A percentile compares a stretch with the other conserved stretches of the same genome.
These are phyloP conservation scores for Poecilia gillii DNA, from an alignment of 2,797 vertebrate genomes.

Conservation along the genomic window DNA sequence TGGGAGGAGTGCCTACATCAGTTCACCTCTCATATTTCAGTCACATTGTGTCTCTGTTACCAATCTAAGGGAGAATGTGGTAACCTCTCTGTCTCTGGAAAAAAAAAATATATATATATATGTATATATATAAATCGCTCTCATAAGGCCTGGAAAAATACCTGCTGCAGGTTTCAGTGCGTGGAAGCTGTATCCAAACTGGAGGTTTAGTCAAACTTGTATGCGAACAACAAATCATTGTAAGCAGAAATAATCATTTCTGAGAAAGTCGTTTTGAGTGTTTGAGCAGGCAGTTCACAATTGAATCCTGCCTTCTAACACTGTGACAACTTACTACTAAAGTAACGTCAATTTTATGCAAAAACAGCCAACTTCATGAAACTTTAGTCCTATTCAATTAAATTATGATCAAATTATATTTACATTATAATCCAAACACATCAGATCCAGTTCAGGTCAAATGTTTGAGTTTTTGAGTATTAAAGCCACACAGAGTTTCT, in stretches of 20 bases:
- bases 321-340: background rate
- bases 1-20: constrained; percentile 21
- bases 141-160: background rate
- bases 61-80: constrained; percentile 47
- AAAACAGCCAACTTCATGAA: background rate
- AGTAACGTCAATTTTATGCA: background rate
- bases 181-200: background rate
- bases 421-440: background rate
- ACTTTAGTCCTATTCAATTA: background rate
- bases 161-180: background rate
- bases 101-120: no score
- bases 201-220: background rate
- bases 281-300: background rate
- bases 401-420: background rate
- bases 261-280: no score
- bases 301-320: background rate
- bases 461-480: background rate
- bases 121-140: constrained; percentile 29
- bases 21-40: constrained; percentile 59
- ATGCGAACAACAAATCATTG: background rate
- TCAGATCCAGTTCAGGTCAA: background rate
- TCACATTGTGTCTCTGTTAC: constrained; percentile 47
- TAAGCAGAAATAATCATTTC: background rate
- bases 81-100: constrained; percentile 1
- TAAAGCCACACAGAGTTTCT: background rate